Percentiles rank a stretch among this genome's conserved stretches.
Conservation (phyloP, 2,888 invertebrate genomes). For the Oligia strigilis region DNA sequence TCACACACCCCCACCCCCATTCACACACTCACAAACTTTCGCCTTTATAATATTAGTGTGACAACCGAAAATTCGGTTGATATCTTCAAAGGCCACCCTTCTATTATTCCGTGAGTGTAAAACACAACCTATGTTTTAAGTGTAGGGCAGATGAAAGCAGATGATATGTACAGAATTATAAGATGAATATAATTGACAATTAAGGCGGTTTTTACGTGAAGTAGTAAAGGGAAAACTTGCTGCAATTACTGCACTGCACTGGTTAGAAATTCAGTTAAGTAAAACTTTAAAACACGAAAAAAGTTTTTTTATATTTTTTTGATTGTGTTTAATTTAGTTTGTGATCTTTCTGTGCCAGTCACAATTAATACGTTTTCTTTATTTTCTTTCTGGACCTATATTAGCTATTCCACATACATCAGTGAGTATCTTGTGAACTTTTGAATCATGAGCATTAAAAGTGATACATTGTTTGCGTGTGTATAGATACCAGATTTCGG, state of each 20-base stretch:
- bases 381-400: neutral
- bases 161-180: neutral
- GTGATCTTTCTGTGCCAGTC: too few relatives aligned
- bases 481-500: too few relatives aligned
- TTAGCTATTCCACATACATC: too few relatives aligned
- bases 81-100: constrained; percentile 15
- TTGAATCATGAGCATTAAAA: neutral
- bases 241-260: too few relatives aligned
- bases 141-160: constrained; percentile 5
- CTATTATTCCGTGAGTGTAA: constrained; percentile 3
- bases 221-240: neutral
- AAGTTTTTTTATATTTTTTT: too few relatives aligned
- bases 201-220: neutral
- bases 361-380: too few relatives aligned
- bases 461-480: neutral
- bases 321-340: too few relatives aligned
- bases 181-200: neutral
- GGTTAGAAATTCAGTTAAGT: neutral
- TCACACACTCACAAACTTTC: too few relatives aligned
- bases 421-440: neutral
- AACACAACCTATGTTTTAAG: constrained; percentile 1
- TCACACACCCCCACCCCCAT: too few relatives aligned
- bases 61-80: constrained; percentile 21
- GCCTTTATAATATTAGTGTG: too few relatives aligned
- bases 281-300: neutral